These are phyloP conservation scores for Cylloceria caligata DNA, from an alignment of 2,888 invertebrate species.

Conservation along the genomic window DNA sequence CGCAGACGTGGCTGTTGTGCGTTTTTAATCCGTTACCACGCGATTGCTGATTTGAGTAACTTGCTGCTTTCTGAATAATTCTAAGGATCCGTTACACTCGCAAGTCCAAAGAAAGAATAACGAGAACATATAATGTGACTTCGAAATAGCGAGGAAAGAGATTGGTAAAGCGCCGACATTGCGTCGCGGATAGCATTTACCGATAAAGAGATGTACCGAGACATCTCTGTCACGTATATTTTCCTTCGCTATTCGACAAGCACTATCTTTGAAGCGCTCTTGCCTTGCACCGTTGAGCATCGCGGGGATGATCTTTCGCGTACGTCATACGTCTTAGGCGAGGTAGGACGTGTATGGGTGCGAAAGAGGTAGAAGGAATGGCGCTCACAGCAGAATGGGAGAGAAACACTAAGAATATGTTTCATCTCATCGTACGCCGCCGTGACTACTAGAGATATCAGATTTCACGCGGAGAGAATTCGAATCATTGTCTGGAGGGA, in stretches of 20 bases:
- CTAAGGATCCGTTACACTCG: too few relatives aligned
- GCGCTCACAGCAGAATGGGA: too few relatives aligned
- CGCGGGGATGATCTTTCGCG: conserved; percentile 30
- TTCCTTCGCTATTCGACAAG: conserved; percentile 20
- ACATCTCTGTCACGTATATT: conserved; percentile 24
- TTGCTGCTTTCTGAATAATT: too few relatives aligned
- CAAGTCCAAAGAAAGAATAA: background rate
- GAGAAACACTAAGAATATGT: too few relatives aligned
- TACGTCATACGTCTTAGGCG: conserved; percentile 63
- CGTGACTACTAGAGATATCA: conserved; percentile 69
- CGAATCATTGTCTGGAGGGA: conserved; percentile 67
- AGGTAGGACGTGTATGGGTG: too few relatives aligned
- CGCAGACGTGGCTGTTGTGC: too few relatives aligned
- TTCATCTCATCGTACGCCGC: too few relatives aligned
- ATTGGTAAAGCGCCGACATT: conserved; percentile 35
- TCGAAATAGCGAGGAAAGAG: conserved; percentile 34
- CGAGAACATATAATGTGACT: background rate
- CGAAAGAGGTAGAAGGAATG: too few relatives aligned
- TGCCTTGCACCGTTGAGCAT: conserved; percentile 13
- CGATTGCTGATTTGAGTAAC: too few relatives aligned
- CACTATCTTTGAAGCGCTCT: conserved; percentile 23
- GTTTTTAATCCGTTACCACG: too few relatives aligned
- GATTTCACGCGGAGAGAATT: conserved; percentile 68
- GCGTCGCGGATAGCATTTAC: conserved; percentile 49
- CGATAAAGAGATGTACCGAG: conserved; percentile 47